These are phyloP conservation scores for Microctenopoma lineatum DNA, from an alignment of 2,797 vertebrate species.

Conservation along the genomic window DNA sequence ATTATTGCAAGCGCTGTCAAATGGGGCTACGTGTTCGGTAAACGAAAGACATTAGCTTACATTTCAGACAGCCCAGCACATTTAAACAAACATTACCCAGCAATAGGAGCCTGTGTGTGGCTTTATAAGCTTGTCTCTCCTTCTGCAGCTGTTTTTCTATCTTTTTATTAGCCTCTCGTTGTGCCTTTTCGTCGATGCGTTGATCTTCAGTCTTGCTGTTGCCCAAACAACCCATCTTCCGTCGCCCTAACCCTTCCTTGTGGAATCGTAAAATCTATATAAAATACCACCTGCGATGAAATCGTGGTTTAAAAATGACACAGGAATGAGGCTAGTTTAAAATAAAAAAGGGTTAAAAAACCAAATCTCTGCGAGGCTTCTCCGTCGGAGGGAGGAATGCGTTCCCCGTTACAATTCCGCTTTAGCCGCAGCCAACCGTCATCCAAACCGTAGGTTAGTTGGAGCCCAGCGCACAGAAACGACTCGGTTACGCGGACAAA, in stretches of 20 bases:
- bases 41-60: conserved; percentile 71
- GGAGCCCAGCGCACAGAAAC: conserved; percentile 57
- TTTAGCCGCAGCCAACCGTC: conserved; percentile 81
- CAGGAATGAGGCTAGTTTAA: conserved; percentile 50
- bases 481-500: conserved; percentile 42
- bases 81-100: conserved; percentile 88
- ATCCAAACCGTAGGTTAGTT: conserved; percentile 71
- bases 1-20: conserved; percentile 82
- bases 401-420: conserved; percentile 81
- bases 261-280: conserved; percentile 58
- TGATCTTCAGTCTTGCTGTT: conserved; percentile 98
- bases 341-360: conserved; percentile 19
- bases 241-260: conserved; percentile 78
- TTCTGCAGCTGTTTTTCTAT: conserved; percentile 98
- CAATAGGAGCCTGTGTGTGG: conserved; percentile 94
- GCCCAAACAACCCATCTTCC: conserved; percentile 98
- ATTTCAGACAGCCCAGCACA: conserved; percentile 51
- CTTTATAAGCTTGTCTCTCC: conserved; percentile 95
- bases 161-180: conserved; percentile 98
- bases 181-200: conserved; percentile 97
- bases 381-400: conserved; percentile 81
- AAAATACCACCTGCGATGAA: conserved; percentile 55
- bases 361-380: conserved; percentile 76
- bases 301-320: conserved; percentile 42
- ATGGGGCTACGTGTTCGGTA: conserved; percentile 78